Percentiles rank a stretch among this genome's conserved stretches.
These are phyloP conservation scores for Enteromius thamalakanensis DNA, from an alignment of 2,797 vertebrate species.

Conservation along the genomic window DNA sequence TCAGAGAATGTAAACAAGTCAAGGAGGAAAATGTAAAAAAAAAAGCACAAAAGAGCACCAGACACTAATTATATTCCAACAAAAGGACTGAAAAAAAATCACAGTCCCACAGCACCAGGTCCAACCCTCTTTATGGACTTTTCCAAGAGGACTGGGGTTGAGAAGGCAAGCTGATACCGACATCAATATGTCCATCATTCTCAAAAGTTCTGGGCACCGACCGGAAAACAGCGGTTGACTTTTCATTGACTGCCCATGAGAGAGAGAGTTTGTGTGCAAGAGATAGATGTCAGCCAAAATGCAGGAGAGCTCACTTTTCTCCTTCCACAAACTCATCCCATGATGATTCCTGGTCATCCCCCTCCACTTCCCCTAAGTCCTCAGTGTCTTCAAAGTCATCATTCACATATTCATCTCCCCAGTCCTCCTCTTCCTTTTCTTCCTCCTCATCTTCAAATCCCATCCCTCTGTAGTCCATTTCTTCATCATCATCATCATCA, in stretches of 20 bases:
- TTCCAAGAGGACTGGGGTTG: conserved; percentile 67
- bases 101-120: conserved; percentile 77
- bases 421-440: conserved; percentile 57
- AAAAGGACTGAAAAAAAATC: conserved; percentile 65
- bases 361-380: conserved; percentile 68
- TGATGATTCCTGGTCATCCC: conserved; percentile 68
- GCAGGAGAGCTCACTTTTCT: conserved; percentile 60
- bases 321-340: conserved; percentile 61
- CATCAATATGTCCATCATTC: conserved; percentile 42
- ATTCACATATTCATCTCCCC: conserved; percentile 61
- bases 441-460: conserved; percentile 62
- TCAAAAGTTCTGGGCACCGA: conserved; percentile 69
- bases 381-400: conserved; percentile 64
- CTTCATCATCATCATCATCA: conserved; percentile 40
- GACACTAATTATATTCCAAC: conserved; percentile 76
- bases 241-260: background rate
- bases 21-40: conserved; percentile 65
- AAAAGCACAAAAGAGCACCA: conserved; percentile 78
- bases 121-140: conserved; percentile 62
- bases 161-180: conserved; percentile 74
- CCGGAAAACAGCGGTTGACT: conserved; percentile 49
- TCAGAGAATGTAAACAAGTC: conserved; percentile 79
- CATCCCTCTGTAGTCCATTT: conserved; percentile 65
- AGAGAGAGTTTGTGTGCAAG: background rate
- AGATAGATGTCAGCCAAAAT: conserved; percentile 17